Evolutionary conservation across 1,140 invertebrate species (phyloP), one percentile per base, ranked within the genome.

Genomic region (Lethrus apterus): DNA sequence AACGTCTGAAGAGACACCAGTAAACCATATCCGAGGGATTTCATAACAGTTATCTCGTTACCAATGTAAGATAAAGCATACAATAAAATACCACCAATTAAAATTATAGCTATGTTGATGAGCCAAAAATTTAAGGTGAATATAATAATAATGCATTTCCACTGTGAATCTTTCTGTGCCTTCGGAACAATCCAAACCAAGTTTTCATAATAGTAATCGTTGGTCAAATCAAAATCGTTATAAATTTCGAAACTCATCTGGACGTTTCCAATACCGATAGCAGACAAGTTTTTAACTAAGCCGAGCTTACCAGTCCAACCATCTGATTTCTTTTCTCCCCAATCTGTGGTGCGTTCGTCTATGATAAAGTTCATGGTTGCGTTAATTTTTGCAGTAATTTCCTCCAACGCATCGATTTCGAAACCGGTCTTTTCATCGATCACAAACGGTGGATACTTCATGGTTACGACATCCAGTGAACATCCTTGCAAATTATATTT

Each of bases 401-500:
- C 4, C 19, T 48, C 29, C 15, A 48, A n/a, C 10, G 44, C 5
- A 11, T 43, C 23, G 1, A 48, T 44, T 32, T 48, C 47, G 1
- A 48, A 8, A 14, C 47, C 47, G 3, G 19, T 9, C 4, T 26
- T 5, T 44, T 35, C 8, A 23, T 44, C 30, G 1, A 48, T 19
- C 2, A 48, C 31, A 14, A 48, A 44, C 3, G 47, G 47, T 26
- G 40, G 36, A 20, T 48, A 48, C n/a, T 36, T 33, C 47, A 48
- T 48, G 0, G 40, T 17, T n/a, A 38, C 7, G 10, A 38, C 35
- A 19, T 38, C 17, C 10, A 38, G 5, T 2, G 24, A 7, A 11
- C 17, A 20, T 5, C 24, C 24, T 38, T 38, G 17, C 13, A 38
- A 38, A 1, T 8, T 20, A n/a, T 21, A 21, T 2, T 38, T 34